Base-by-base conservation (phyloP, 2,888 invertebrate genomes). In the Tupiocoris notatus region DNA sequence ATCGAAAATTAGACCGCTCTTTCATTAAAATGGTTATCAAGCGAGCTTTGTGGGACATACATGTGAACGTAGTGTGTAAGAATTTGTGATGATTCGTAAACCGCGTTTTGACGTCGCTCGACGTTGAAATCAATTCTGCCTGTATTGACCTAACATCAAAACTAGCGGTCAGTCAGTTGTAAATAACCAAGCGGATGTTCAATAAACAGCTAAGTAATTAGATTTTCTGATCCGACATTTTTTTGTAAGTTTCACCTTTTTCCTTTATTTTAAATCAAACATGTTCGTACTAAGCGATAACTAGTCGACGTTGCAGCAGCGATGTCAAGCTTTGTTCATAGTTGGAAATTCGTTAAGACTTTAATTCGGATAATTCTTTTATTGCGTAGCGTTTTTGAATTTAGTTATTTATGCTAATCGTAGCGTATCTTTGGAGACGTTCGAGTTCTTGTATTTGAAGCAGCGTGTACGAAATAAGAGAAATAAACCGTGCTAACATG, bases 231-330 rank as follows among this genome's bases (percentile, higher is more conserved):
- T 70, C 59, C 59, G 23, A 24, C 39, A 39, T 7, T 39, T 39
- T n/a, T 39, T 39, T 70, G 59, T 59, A 59, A 59, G 22, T 12
- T 25, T 58, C 70, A 58, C 23, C 59, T 70, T 18, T 61, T 59
- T 70, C 59, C 21, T 16, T 22, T 70, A 22, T 58, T 68, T 71
- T 71, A 24, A 70, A 73, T 73, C 73, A 73, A 73, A 73, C 62
- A 21, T 73, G 24, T 73, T 71, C 62, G 62, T 73, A 73, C 63
- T 73, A 73, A 62, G 62, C 73, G 73, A 20, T 73, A 73, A 73
- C 73, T 73, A 73, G 73, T 73, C 73, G 73, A 73, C 62, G 62
- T 54, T 62, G 62, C 23, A 54, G 16, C 16, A 62, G 25, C 39
- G 22, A 24, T 54, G 39, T 62, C n/a, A 73, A 39, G 39, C 65